A percentile compares a stretch with the other conserved stretches of the same genome.
Conservation (phyloP, 2,797 vertebrate genomes). For the Danio choprae region DNA sequence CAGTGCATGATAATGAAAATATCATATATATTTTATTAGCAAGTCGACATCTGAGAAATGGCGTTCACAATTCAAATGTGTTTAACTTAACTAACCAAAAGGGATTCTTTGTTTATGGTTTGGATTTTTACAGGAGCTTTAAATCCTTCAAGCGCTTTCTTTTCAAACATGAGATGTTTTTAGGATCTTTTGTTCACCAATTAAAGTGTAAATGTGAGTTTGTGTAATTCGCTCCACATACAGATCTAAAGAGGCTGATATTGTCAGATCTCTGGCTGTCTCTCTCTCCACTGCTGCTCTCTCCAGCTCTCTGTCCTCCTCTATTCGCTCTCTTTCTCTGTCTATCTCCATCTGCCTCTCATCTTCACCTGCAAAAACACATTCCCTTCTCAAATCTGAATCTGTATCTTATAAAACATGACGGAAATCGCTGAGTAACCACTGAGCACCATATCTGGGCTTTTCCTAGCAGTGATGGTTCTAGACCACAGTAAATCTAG, state of each 20-base stretch:
- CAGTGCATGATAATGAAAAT: no score
- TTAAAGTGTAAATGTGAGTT: not conserved
- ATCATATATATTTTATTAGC: no score
- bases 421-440: not conserved
- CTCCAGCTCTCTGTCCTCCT: slow-evolving; percentile 44
- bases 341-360: slow-evolving; percentile 44
- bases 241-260: slow-evolving; percentile 61
- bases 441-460: not conserved
- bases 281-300: slow-evolving; percentile 51
- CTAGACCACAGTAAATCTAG: no score
- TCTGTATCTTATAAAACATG: not conserved
- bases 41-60: no score
- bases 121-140: not conserved
- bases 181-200: not conserved
- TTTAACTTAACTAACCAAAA: not conserved
- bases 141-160: not conserved
- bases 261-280: slow-evolving; percentile 56
- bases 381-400: not conserved
- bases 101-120: not conserved
- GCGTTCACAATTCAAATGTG: no score
- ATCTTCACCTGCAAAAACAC: slow-evolving; percentile 45
- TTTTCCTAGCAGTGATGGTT: no score
- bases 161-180: not conserved
- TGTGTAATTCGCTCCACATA: slow-evolving; percentile 55
- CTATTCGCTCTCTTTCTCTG: slow-evolving; percentile 52